Percentiles rank a stretch among this genome's conserved stretches.
Conservation (phyloP, 2,113 vertebrate species). For the Rhagologus leucostigma region DNA sequence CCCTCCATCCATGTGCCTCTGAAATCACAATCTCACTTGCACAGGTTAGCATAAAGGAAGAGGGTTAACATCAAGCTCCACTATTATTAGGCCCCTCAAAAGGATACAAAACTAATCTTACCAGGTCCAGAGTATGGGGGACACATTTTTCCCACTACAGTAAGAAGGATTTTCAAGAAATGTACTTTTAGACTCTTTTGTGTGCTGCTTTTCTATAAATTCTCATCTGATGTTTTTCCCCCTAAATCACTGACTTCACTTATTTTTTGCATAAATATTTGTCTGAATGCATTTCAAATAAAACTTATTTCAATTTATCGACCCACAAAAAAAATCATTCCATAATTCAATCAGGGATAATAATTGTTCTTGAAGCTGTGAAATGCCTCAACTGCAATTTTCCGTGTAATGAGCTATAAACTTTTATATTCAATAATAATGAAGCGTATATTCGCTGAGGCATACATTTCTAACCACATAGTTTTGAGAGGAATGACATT, state of each 20-base stretch:
- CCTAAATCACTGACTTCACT: neutral
- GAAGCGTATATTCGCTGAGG: neutral
- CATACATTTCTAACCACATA: constrained; percentile 24
- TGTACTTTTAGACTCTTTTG: neutral
- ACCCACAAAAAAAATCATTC: neutral
- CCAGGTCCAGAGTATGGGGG: neutral
- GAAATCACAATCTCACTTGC: neutral
- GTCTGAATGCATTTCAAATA: neutral
- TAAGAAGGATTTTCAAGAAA: neutral
- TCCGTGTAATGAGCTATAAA: constrained; percentile 39
- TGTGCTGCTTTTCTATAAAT: neutral
- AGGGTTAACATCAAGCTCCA: neutral
- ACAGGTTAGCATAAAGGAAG: neutral
- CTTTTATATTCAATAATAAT: constrained; percentile 46
- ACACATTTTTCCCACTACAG: neutral
- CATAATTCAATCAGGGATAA: neutral
- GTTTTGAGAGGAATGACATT: constrained; percentile 20
- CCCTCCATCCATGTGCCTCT: rapidly evolving
- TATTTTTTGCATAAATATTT: neutral
- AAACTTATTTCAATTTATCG: neutral
- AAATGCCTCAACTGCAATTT: constrained; percentile 35
- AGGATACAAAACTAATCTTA: neutral
- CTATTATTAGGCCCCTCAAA: neutral
- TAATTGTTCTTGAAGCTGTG: constrained; percentile 19
- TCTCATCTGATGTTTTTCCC: neutral